A percentile compares a stretch with the other conserved stretches of the same genome.
phyloP scores from a whole-genome alignment of 2,797 vertebrate genomes.

The Pteronotus mesoamericanus region DNA sequence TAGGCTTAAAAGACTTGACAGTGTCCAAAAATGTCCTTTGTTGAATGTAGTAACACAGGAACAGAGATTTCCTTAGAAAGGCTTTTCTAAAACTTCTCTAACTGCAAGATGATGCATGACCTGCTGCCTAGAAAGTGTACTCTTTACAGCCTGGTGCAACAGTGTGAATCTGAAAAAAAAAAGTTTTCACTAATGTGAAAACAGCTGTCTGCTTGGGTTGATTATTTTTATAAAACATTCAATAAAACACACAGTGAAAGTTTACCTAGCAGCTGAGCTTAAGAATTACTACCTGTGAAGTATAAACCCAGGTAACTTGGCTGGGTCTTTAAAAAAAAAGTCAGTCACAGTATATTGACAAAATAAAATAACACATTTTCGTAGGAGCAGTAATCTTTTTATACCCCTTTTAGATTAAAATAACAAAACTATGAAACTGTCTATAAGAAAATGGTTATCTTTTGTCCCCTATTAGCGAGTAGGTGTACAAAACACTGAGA shows the following conservation, averaged over 20 bases:
- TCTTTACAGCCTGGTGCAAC: neutral
- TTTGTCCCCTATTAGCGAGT: neutral
- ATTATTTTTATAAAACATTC: neutral
- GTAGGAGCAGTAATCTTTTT: neutral
- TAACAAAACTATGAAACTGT: neutral
- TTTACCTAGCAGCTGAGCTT: neutral
- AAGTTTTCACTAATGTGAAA: neutral
- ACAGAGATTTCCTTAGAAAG: neutral
- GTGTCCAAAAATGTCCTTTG: neutral
- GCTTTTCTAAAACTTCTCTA: neutral
- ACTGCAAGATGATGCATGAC: neutral
- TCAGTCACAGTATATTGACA: neutral
- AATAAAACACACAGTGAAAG: neutral
- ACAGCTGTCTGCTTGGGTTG: neutral
- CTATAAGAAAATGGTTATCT: neutral
- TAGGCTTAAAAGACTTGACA: neutral
- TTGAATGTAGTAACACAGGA: neutral
- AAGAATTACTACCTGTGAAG: neutral
- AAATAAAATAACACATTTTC: slow-evolving; percentile 20
- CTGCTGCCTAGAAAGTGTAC: neutral
- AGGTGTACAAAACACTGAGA: neutral
- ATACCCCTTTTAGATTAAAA: neutral
- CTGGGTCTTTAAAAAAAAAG: neutral
- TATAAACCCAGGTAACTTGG: neutral
- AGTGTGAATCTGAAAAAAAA: neutral